Evolutionary conservation across 2,888 invertebrate species (phyloP).

Genomic region (Eupeodes latifasciatus): DNA sequence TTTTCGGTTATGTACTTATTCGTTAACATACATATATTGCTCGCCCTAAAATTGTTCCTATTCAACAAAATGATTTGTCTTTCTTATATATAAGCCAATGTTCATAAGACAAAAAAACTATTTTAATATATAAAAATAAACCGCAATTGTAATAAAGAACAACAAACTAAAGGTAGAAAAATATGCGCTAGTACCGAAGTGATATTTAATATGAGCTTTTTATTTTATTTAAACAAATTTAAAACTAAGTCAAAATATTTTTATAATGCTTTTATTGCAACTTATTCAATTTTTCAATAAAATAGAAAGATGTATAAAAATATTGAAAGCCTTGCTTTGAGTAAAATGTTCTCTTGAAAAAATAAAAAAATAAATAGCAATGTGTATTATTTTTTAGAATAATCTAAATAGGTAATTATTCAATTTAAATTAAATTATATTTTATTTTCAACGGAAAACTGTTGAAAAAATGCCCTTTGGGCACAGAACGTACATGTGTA

Average conservation of each 20-base stretch:
- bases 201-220: slow-evolving; percentile 33
- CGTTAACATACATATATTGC: neutral
- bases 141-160: neutral
- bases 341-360: slow-evolving; percentile 71
- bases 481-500: too few relatives aligned
- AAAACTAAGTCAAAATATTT: neutral
- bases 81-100: neutral
- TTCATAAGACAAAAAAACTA: neutral
- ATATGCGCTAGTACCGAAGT: slow-evolving; percentile 26
- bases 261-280: slow-evolving; percentile 79
- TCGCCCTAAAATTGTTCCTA: neutral
- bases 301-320: slow-evolving; percentile 59
- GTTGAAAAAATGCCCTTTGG: too few relatives aligned
- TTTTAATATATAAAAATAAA: neutral
- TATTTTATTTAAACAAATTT: slow-evolving; percentile 4
- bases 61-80: neutral
- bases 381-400: neutral
- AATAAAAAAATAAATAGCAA: slow-evolving; percentile 22
- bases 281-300: slow-evolving; percentile 58
- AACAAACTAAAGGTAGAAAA: neutral
- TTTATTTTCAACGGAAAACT: too few relatives aligned
- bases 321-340: slow-evolving; percentile 82
- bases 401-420: too few relatives aligned
- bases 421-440: too few relatives aligned
- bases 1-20: too few relatives aligned